Base-by-base conservation (phyloP, 92 coral and sea anemone species). In the Palythoa heliodiscus region DNA sequence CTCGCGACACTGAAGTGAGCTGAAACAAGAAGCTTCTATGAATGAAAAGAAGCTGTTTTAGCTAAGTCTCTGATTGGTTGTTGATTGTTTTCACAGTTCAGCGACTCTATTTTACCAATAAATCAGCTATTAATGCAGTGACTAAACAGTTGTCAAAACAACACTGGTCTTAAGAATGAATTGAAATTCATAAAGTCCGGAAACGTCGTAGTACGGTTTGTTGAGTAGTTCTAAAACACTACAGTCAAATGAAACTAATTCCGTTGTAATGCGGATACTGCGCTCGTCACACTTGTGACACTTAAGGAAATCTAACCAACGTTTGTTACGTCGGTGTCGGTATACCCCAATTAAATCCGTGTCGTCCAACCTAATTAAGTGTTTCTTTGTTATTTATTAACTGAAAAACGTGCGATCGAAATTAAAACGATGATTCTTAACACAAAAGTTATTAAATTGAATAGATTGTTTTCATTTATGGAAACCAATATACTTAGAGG, bases 361-460 rank as follows among this genome's bases (percentile, higher is more conserved):
- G 57, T 75, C 72, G 84, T 58, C 71, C 85, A 74, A 55, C 50
- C 91, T 91, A 93, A 93, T 93, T 93, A 93, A 89, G 71, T 86
- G 97, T 86, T 93, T 68, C 92, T 85, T 93, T 91, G 94, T 93
- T 91, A 85, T 88, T 89, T 92, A 92, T 93, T 93, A 93, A 92
- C 84, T 86, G 69, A 76, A 76, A 89, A 86, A 89, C 87, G 90
- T 77, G 90, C 89, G 87, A 78, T 82, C 76, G 81, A 82, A 78
- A 86, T 89, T 86, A 86, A 80, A 80, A 80, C 84, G 84, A 80
- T 80, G 84, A 67, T 80, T 80, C 84, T 67, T 80, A 80, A 80
- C 66, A 80, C 74, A 80, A 80, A 48, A 80, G 84, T 80, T 80
- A 80, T 80, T 80, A 80, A 80, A 80, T 80, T 80, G 75, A 80